Evolutionary conservation across 2,113 vertebrate genomes (phyloP).

Genomic region (Dolichotis patagonum): DNA sequence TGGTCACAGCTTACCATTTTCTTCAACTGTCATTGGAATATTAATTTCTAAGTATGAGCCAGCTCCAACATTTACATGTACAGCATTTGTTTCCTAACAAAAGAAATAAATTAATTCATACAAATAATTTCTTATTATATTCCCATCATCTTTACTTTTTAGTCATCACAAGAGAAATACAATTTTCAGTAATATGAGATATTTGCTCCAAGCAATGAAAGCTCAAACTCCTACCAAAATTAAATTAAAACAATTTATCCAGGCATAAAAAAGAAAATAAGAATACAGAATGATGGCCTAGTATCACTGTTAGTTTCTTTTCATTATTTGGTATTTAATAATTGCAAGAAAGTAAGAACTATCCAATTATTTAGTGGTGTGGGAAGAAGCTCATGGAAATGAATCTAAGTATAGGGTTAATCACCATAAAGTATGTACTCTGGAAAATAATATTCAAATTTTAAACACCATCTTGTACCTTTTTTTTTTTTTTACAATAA

Average conservation of each 20-base stretch:
- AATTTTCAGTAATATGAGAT: constrained; percentile 13
- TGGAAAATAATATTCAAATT: constrained; percentile 39
- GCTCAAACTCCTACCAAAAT: constrained; percentile 56
- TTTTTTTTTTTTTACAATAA: constrained; percentile 39
- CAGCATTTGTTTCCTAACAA: constrained; percentile 96
- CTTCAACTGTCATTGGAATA: constrained; percentile 97
- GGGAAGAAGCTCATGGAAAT: not conserved
- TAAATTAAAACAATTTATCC: constrained; percentile 27
- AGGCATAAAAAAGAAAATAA: constrained; percentile 36
- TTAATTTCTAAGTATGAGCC: constrained; percentile 99
- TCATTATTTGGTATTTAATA: not conserved
- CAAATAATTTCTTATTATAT: not conserved
- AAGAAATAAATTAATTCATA: constrained; percentile 21
- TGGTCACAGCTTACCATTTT: constrained; percentile 91
- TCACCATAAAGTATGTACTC: not conserved
- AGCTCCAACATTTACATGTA: constrained; percentile 99
- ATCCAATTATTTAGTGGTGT: not conserved
- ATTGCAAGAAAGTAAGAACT: constrained; percentile 1
- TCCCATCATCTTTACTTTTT: constrained; percentile 25
- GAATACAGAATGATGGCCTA: not conserved
- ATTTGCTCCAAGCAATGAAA: not conserved
- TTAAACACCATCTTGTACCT: constrained; percentile 52
- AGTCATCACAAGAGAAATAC: constrained; percentile 27
- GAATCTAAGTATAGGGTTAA: constrained; percentile 5
- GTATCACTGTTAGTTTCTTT: not conserved